Evolutionary conservation across 2,888 invertebrate genomes (phyloP), one percentile per base, ranked within the genome.

Genomic region (Apamea epomidion): DNA sequence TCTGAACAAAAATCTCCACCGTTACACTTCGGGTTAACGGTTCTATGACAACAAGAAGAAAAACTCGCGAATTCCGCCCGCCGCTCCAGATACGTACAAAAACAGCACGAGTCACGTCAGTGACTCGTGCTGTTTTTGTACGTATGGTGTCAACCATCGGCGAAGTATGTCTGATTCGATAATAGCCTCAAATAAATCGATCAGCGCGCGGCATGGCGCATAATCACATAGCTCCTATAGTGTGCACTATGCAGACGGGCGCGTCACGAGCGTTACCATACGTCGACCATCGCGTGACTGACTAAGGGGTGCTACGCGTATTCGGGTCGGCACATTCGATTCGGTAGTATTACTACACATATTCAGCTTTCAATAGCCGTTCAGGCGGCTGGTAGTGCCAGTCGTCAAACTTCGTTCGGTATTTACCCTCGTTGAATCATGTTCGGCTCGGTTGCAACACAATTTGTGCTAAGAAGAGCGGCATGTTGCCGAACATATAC

Each of bases 11-110:
- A 80, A 85, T 69, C 14, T 51, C 29, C 12, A 64, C 85, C 65
- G 65, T 51, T 84, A 82, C 71, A 71, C 51, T 67, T 78, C n/a
- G 60, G 37, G 67, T n/a, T 70, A 85, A 81, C 86, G 70, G 86
- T 70, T 68, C 81, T 68, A 85, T 37, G 25, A 68, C 62, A 82
- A 82, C 81, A 80, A 48, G 21, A 80, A 42, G 21, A 65, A 51
- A 70, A 60, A 65, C 48, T 80, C 14, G 71, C 10, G 6, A 25
- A 54, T 62, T 67, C 51, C 29, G 42, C 18, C 18, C 58, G 48
- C 62, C 60, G 51, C n/a, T 32, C 32, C 58, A 60, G 18, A 64
- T 54, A 54, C 62, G 67, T 37, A 51, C 74, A 64, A 78, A 74
- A 78, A 74, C 48, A 32, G 64, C 60, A 18, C 68, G 67, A 78